Evolutionary conservation across 2,888 invertebrate genomes (phyloP).

Genomic region (Trisateles emortualis): DNA sequence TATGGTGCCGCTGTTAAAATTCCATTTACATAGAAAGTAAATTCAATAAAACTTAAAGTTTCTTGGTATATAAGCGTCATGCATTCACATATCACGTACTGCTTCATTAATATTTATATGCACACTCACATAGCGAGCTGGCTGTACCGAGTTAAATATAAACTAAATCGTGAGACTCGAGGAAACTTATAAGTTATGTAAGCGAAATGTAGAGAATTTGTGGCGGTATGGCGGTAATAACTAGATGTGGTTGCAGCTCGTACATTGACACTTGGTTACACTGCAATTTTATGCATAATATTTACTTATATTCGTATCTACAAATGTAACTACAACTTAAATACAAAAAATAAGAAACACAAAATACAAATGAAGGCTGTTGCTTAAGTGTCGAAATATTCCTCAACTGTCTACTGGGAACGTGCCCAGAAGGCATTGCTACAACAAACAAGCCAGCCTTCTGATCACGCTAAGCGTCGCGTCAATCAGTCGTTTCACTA

Average conservation of each 20-base stretch:
- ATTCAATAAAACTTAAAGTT: neutral
- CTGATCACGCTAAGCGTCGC: too few species aligned
- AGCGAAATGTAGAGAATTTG: neutral
- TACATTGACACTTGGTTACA: neutral
- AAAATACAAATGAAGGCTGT: too few species aligned
- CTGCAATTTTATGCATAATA: too few species aligned
- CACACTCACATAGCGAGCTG: slow-evolving; percentile 1
- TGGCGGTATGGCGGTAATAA: neutral
- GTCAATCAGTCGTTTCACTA: too few species aligned
- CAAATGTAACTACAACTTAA: too few species aligned
- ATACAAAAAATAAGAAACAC: too few species aligned
- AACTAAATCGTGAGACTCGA: neutral
- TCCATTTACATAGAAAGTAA: neutral
- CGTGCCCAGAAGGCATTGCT: too few species aligned
- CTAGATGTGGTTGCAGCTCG: neutral
- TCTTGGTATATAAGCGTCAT: neutral
- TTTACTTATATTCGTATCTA: too few species aligned
- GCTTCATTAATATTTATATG: slow-evolving; percentile 19
- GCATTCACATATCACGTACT: slow-evolving; percentile 7
- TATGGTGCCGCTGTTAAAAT: too few species aligned
- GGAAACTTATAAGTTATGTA: neutral
- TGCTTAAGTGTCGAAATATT: too few species aligned
- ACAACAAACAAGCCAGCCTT: too few species aligned
- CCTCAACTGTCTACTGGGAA: too few species aligned
- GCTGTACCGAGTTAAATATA: slow-evolving; percentile 1